phyloP scores from a whole-genome alignment of 2,888 invertebrate species.

The Bombylius major region DNA sequence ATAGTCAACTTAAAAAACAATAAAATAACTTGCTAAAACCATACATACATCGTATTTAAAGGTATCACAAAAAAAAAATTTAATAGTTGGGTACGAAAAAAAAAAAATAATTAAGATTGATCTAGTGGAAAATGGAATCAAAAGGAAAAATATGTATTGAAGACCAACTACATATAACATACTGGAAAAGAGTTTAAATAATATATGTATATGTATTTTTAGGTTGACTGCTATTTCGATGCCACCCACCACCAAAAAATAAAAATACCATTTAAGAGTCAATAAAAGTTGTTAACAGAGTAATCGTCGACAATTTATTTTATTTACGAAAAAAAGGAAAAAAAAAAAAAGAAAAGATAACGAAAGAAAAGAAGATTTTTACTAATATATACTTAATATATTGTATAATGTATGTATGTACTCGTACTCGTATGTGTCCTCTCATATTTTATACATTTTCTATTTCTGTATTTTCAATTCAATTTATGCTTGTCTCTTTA shows the following conservation, averaged over 20 bases:
- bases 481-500: not conserved
- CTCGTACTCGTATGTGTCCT: no score
- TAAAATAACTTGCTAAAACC: no score
- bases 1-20: no score
- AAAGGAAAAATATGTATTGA: slow-evolving; percentile 8
- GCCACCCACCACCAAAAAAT: slow-evolving; percentile 2
- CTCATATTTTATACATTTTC: no score
- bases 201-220: not conserved
- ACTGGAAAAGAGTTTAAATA: no score
- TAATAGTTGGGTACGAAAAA: not conserved
- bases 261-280: slow-evolving; percentile 30
- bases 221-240: not conserved
- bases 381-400: no score
- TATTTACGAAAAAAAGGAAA: slow-evolving; percentile 20
- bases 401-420: no score
- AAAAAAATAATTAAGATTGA: slow-evolving; percentile 8
- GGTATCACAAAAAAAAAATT: not conserved
- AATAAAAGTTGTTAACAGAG: slow-evolving; percentile 39
- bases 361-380: no score
- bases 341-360: not conserved
- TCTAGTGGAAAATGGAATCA: slow-evolving; percentile 12
- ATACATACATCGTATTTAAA: no score
- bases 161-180: not conserved
- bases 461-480: not conserved
- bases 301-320: slow-evolving; percentile 38